Conservation (phyloP, 2,797 vertebrate genomes). For the Ateles fusciceps region DNA sequence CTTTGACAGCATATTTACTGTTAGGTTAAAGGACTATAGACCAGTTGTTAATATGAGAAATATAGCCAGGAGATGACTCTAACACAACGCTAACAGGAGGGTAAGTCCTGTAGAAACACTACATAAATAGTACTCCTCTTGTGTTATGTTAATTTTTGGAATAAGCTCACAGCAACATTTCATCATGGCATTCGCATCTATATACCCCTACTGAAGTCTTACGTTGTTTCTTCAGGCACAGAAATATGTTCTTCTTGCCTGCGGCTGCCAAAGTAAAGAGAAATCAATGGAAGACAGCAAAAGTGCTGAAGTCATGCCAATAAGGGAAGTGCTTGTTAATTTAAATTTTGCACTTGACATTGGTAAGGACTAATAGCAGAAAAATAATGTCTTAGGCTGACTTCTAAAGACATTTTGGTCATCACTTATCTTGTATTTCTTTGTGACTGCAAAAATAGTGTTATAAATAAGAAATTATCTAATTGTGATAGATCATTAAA, state of each 20-base stretch:
- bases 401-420: constrained; percentile 76
- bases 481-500: constrained; percentile 76
- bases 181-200: constrained; percentile 61
- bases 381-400: constrained; percentile 78
- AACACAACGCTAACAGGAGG: constrained; percentile 74
- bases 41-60: constrained; percentile 74
- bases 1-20: constrained; percentile 79
- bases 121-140: constrained; percentile 79
- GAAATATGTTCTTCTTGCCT: constrained; percentile 80
- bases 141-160: constrained; percentile 79
- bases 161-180: constrained; percentile 73
- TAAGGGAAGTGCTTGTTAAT: constrained; percentile 83
- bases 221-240: constrained; percentile 76
- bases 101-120: constrained; percentile 64
- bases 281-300: constrained; percentile 83
- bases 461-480: constrained; percentile 74
- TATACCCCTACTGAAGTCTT: constrained; percentile 54
- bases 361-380: constrained; percentile 78
- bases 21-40: constrained; percentile 67
- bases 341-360: constrained; percentile 85
- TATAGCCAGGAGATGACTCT: constrained; percentile 62
- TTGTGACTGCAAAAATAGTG: constrained; percentile 77
- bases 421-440: constrained; percentile 67
- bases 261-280: constrained; percentile 83
- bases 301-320: constrained; percentile 85